Evolutionary conservation across 2,113 vertebrate genomes (phyloP).

Genomic region (Chinchilla lanigera): DNA sequence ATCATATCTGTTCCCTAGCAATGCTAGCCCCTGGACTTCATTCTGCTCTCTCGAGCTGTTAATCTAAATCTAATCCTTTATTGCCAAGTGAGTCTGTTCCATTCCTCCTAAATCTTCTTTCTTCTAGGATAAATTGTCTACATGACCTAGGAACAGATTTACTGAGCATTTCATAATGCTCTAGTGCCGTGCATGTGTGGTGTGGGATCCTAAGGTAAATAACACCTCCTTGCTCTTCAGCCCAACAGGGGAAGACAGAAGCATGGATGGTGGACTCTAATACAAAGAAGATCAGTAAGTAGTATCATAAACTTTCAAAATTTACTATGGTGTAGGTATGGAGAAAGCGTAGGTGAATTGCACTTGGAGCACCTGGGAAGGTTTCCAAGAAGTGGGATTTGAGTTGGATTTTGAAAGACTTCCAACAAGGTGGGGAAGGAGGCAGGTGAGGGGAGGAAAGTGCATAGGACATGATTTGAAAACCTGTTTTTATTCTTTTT

Average conservation of each 20-base stretch:
- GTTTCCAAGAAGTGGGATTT: neutral
- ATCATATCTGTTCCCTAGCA: neutral
- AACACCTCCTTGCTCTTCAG: slow-evolving; percentile 16
- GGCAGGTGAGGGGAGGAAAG: no score
- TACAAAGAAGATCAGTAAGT: neutral
- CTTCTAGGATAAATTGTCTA: neutral
- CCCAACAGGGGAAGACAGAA: neutral
- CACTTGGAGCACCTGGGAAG: neutral
- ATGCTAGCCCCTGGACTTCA: neutral
- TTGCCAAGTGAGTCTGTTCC: neutral
- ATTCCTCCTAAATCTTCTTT: neutral
- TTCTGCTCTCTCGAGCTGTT: neutral
- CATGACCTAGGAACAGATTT: neutral
- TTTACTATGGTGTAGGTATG: neutral
- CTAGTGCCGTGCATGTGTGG: neutral
- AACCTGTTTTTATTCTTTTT: neutral
- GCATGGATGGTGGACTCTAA: neutral
- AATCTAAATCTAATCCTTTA: neutral
- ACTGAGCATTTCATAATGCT: neutral
- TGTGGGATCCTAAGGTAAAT: neutral
- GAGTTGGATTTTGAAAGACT: neutral
- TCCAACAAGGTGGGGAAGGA: neutral
- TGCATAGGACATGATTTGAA: neutral
- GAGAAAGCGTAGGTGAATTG: neutral
- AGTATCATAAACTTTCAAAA: neutral